A percentile compares a stretch with the other conserved stretches of the same genome.
Conservation (phyloP, 2,888 invertebrate genomes). For the Eilema depressum region DNA sequence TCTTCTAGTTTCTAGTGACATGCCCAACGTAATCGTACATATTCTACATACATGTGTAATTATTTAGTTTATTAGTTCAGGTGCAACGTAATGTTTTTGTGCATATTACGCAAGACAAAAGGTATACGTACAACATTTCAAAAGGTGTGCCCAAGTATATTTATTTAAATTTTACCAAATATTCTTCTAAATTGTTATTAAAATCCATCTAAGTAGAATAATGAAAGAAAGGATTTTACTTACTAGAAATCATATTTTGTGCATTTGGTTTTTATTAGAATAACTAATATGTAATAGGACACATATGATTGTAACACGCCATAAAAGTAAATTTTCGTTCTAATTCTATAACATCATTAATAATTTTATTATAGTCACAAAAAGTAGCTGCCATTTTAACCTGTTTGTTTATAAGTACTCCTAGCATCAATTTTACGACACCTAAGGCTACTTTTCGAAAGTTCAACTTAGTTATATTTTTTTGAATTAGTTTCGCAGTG, state of each 20-base stretch:
- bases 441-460: neutral
- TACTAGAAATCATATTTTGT: slow-evolving; percentile 2
- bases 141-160: slow-evolving; percentile 26
- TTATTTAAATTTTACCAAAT: neutral
- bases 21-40: slow-evolving; percentile 35
- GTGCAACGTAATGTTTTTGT: slow-evolving; percentile 40
- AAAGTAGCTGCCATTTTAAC: slow-evolving; percentile 20
- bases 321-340: neutral
- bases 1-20: slow-evolving; percentile 30
- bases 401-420: slow-evolving; percentile 1
- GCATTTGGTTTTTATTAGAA: neutral
- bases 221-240: neutral
- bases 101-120: slow-evolving; percentile 24
- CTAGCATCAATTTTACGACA: neutral
- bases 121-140: slow-evolving; percentile 30
- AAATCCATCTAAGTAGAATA: neutral
- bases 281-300: neutral
- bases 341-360: neutral
- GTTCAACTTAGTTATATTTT: neutral
- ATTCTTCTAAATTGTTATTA: neutral
- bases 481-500: neutral
- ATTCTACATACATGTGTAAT: slow-evolving; percentile 32
- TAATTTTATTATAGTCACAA: slow-evolving; percentile 10
- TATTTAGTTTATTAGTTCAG: slow-evolving; percentile 36
- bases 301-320: neutral